These are phyloP conservation scores for Onychostruthus taczanowskii DNA, from an alignment of 2,113 vertebrate genomes.

Conservation along the genomic window DNA sequence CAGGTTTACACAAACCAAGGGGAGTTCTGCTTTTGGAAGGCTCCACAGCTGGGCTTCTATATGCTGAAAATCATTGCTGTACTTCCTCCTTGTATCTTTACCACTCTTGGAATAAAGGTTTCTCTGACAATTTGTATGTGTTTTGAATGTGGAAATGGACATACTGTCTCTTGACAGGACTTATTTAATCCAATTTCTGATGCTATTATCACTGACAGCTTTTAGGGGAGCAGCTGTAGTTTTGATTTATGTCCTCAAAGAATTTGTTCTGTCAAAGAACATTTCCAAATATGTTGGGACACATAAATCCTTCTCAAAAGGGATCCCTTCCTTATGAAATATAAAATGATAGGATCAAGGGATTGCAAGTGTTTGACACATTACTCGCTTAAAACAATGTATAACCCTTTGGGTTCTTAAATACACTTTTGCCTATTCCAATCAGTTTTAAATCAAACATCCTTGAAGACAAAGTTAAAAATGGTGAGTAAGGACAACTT, in stretches of 20 bases:
- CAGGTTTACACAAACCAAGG: not conserved
- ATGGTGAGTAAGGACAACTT: not conserved
- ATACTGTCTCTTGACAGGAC: conserved; percentile 48
- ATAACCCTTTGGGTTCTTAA: conserved; percentile 30
- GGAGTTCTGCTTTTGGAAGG: not conserved
- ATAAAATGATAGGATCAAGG: conserved; percentile 57
- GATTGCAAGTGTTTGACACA: conserved; percentile 52
- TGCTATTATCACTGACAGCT: conserved; percentile 70
- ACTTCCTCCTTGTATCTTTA: not conserved
- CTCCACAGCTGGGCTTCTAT: not conserved
- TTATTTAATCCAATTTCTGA: conserved; percentile 65
- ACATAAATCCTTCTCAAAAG: conserved; percentile 62
- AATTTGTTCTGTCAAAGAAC: conserved; percentile 70
- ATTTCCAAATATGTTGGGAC: conserved; percentile 56
- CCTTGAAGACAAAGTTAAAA: not conserved
- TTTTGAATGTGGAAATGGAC: conserved; percentile 63
- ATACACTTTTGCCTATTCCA: conserved; percentile 44
- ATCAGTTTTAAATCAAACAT: conserved; percentile 47
- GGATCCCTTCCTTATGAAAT: conserved; percentile 62
- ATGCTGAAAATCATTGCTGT: not conserved
- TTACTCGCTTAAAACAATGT: conserved; percentile 62
- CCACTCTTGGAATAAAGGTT: not conserved
- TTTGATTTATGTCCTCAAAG: conserved; percentile 74
- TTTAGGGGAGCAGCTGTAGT: conserved; percentile 69
- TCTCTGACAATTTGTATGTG: conserved; percentile 13